A percentile compares a stretch with the other conserved stretches of the same genome.
Conservation (phyloP, 2,113 vertebrate genomes). For the Epinephelus fuscoguttatus region DNA sequence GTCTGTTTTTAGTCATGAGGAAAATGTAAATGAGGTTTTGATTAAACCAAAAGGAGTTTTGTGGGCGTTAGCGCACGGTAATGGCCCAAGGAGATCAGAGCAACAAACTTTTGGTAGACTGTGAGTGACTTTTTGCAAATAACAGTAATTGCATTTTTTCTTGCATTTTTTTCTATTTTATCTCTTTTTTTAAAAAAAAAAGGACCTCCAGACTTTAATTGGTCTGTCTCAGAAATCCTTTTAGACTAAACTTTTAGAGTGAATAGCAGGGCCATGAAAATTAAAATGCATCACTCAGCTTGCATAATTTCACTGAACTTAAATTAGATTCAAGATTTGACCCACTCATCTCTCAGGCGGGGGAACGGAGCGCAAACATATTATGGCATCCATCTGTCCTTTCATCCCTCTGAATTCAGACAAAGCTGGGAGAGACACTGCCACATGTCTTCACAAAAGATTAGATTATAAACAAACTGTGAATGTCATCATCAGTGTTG, state of each 20-base stretch:
- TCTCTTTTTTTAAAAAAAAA: background rate
- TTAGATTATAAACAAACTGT: constrained; percentile 32
- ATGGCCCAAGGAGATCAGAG: constrained; percentile 3
- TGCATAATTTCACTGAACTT: constrained; percentile 10
- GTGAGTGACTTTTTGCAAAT: background rate
- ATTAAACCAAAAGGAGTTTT: constrained; percentile 16
- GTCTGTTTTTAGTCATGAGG: background rate
- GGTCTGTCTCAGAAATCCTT: background rate
- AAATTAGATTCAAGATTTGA: constrained; percentile 34
- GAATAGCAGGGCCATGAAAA: too few relatives aligned
- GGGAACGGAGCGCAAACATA: constrained; percentile 3
- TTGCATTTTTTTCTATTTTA: background rate
- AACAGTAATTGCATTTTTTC: constrained; percentile 13
- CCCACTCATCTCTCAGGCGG: background rate
- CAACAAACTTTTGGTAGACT: constrained; percentile 6
- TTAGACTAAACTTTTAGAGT: background rate
- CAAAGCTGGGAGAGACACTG: constrained; percentile 41
- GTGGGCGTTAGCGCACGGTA: background rate
- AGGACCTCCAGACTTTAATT: background rate
- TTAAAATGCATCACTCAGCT: background rate
- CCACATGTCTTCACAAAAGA: constrained; percentile 41
- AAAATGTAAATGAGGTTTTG: constrained; percentile 11
- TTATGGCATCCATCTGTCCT: constrained; percentile 47
- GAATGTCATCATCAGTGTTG: constrained; percentile 35
- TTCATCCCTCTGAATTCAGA: constrained; percentile 19